Percentiles rank a stretch among this genome's conserved stretches.
Conservation (phyloP, 2,113 vertebrate species). For the Bos javanicus region DNA sequence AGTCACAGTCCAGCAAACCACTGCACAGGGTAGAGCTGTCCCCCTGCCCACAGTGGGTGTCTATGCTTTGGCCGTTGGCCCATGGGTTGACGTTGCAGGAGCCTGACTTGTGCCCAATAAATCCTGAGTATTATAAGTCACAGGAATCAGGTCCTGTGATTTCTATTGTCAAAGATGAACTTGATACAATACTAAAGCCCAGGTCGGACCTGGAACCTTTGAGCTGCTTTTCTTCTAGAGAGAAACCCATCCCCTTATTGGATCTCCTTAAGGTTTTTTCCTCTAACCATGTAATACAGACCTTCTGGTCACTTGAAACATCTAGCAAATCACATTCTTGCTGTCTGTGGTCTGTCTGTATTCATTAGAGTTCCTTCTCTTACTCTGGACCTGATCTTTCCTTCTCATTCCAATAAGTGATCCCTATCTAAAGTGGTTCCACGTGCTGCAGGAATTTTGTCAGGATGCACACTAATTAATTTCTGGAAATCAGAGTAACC, state of each 20-base stretch:
- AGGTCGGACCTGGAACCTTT: neutral
- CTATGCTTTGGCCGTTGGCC: neutral
- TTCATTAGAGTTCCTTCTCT: neutral
- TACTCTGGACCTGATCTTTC: neutral
- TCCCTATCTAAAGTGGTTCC: slow-evolving; percentile 18
- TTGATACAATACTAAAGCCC: neutral
- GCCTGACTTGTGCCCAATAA: neutral
- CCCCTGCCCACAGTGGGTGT: accelerated
- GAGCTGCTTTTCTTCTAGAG: neutral
- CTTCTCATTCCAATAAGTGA: neutral
- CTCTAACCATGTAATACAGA: neutral
- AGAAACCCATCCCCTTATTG: neutral
- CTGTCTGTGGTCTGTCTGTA: neutral
- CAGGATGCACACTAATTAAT: neutral
- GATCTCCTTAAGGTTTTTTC: neutral
- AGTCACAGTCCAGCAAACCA: neutral
- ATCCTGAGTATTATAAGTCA: neutral
- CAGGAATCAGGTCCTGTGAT: neutral
- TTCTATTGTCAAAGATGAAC: neutral
- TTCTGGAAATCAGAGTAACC: slow-evolving; percentile 31
- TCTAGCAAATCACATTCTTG: neutral
- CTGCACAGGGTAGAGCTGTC: neutral
- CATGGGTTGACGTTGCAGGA: neutral
- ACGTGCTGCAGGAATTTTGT: neutral
- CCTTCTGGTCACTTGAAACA: neutral